Conservation (phyloP, 1,140 invertebrate genomes). For the Papilio helenus region DNA sequence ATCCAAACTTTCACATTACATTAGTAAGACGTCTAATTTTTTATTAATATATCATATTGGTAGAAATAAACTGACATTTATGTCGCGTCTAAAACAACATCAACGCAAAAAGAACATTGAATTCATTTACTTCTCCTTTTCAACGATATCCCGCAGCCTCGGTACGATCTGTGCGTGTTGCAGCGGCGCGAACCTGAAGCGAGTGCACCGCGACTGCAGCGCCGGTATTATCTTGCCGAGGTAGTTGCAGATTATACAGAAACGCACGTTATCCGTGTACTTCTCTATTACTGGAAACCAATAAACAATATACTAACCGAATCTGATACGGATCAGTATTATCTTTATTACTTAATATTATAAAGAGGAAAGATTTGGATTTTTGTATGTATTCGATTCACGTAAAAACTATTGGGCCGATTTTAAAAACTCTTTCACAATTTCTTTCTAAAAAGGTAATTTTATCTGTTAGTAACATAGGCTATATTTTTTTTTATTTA, state of each 20-base stretch:
- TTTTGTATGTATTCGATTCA: too few relatives aligned
- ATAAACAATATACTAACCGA: slow-evolving; percentile 13
- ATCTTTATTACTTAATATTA: too few relatives aligned
- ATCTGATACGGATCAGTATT: not conserved
- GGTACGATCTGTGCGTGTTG: slow-evolving; percentile 94
- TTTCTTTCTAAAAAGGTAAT: too few relatives aligned
- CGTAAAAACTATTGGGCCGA: too few relatives aligned
- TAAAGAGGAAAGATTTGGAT: too few relatives aligned
- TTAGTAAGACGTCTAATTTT: too few relatives aligned
- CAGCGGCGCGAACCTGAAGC: slow-evolving; percentile 98
- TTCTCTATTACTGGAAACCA: slow-evolving; percentile 95
- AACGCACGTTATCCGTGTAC: slow-evolving; percentile 98
- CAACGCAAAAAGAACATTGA: slow-evolving; percentile 7
- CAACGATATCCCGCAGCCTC: slow-evolving; percentile 92
- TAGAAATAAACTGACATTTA: not conserved
- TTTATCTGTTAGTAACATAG: too few relatives aligned
- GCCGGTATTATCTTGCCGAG: slow-evolving; percentile 99
- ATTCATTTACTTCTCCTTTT: slow-evolving; percentile 87
- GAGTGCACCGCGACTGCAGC: slow-evolving; percentile 98
- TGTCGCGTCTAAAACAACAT: not conserved
- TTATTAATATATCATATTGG: too few relatives aligned
- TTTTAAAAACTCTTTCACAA: too few relatives aligned
- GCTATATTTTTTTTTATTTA: too few relatives aligned
- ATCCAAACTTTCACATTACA: too few relatives aligned
- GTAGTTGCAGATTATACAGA: slow-evolving; percentile 99